Percentiles rank a stretch among this genome's conserved stretches.
phyloP scores from a whole-genome alignment of 2,113 vertebrate species.

The Cavia aperea region DNA sequence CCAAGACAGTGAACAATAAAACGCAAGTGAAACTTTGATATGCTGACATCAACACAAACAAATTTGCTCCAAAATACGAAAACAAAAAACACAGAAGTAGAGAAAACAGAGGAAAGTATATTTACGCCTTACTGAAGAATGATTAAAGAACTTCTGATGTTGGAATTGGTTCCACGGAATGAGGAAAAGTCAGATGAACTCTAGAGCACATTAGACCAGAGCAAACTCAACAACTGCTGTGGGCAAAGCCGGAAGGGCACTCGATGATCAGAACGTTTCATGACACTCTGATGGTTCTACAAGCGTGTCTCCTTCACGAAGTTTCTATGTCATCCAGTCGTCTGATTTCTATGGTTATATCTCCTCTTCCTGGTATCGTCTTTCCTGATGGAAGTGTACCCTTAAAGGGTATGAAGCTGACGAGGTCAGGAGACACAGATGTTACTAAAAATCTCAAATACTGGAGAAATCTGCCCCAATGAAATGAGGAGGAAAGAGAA shows the following conservation, averaged over 20 bases:
- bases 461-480: background rate
- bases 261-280: background rate
- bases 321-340: background rate
- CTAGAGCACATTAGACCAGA: background rate
- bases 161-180: background rate
- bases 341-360: background rate
- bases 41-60: background rate
- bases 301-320: background rate
- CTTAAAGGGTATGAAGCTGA: background rate
- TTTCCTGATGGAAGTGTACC: background rate
- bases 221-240: background rate
- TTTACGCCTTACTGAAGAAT: background rate
- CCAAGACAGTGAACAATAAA: background rate
- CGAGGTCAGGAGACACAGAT: background rate
- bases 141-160: background rate
- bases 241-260: background rate
- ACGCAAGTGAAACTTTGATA: background rate
- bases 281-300: background rate
- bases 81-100: background rate
- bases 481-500: background rate
- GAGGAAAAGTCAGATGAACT: background rate
- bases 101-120: background rate
- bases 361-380: background rate
- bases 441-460: background rate
- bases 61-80: background rate